Evolutionary conservation across 2,113 vertebrate species (phyloP).

Genomic region (Centropus unirufus): DNA sequence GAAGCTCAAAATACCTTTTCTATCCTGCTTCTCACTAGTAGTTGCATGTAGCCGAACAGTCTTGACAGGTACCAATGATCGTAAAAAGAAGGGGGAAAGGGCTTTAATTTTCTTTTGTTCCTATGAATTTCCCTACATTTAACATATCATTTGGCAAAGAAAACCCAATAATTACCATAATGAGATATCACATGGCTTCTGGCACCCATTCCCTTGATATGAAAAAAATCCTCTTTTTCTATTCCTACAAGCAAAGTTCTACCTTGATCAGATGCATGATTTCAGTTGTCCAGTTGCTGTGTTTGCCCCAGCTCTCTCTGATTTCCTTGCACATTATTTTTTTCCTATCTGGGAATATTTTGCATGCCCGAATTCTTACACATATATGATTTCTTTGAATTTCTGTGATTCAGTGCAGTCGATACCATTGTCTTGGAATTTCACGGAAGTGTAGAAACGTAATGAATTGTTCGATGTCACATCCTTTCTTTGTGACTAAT

Average conservation of each 20-base stretch:
- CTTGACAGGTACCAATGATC: constrained; percentile 33
- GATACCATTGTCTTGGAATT: background rate
- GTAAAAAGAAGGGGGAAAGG: background rate
- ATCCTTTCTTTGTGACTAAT: background rate
- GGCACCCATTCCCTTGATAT: background rate
- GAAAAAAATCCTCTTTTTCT: background rate
- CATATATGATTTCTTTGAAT: background rate
- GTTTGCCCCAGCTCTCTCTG: background rate
- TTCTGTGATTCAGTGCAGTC: background rate
- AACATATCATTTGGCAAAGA: constrained; percentile 22
- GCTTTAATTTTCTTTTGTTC: constrained; percentile 53
- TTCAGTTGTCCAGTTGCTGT: background rate
- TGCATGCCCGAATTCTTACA: background rate
- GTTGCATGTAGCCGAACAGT: background rate
- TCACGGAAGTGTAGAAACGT: background rate
- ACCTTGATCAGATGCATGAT: background rate
- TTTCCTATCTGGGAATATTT: background rate
- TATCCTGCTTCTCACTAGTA: background rate
- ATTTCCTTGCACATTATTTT: background rate
- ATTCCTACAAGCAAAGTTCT: background rate
- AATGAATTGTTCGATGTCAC: background rate
- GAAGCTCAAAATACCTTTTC: background rate
- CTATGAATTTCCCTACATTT: constrained; percentile 10
- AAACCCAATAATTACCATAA: background rate
- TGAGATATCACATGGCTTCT: background rate